Evolutionary conservation across 2,888 invertebrate species (phyloP).

Genomic region (Plutella xylostella): DNA sequence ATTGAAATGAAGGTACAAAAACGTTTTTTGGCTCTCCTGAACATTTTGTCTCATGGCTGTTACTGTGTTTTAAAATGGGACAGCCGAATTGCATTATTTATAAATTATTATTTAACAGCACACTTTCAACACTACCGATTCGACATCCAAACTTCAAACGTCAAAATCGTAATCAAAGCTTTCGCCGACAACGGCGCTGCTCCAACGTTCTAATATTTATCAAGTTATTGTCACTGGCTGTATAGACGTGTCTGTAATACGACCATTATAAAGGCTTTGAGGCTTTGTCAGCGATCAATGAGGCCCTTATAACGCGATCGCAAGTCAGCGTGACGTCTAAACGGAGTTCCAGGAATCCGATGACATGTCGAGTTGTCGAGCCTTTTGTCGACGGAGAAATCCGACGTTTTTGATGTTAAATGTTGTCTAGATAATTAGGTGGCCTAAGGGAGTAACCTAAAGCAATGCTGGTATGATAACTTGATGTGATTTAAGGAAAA

Average conservation of each 20-base stretch:
- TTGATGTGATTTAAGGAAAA: too few relatives aligned
- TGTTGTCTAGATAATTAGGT: too few relatives aligned
- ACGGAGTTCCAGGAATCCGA: constrained; percentile 38
- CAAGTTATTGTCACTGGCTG: constrained; percentile 42
- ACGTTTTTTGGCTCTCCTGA: too few relatives aligned
- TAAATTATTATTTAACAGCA: too few relatives aligned
- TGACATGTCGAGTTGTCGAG: constrained; percentile 16
- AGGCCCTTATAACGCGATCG: constrained; percentile 22
- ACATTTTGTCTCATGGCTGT: too few relatives aligned
- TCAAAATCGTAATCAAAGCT: neutral
- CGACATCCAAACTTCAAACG: neutral
- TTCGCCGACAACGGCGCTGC: constrained; percentile 14
- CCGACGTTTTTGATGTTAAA: too few relatives aligned
- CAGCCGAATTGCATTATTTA: too few relatives aligned
- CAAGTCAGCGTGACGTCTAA: constrained; percentile 44
- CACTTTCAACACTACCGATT: too few relatives aligned
- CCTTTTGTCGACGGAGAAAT: neutral
- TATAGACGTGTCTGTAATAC: constrained; percentile 45
- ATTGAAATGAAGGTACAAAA: too few relatives aligned
- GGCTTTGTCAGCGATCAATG: constrained; percentile 37
- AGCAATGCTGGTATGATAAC: too few relatives aligned
- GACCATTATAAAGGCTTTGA: constrained; percentile 41
- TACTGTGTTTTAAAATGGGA: too few relatives aligned
- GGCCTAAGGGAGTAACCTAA: too few relatives aligned
- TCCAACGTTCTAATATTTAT: constrained; percentile 39